These are phyloP conservation scores for Eueremaeus valkanovi DNA, from an alignment of 2,888 invertebrate species.

Conservation along the genomic window DNA sequence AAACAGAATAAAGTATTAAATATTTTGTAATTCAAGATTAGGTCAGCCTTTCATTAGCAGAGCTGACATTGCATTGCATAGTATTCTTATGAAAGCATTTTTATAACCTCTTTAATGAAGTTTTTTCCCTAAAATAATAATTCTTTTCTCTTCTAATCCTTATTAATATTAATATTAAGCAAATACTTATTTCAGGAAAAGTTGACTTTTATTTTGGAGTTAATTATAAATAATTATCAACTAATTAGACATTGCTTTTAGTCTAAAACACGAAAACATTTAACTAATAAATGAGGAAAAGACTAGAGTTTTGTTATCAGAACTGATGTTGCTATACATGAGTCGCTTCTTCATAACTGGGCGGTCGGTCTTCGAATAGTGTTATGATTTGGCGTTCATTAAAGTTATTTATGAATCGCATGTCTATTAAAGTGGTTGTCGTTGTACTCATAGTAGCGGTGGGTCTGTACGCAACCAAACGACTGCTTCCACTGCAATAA, in stretches of 20 bases:
- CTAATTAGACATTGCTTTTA: too few species aligned
- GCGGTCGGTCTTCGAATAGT: background rate
- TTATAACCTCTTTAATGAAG: background rate
- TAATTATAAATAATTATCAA: too few species aligned
- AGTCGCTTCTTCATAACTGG: background rate
- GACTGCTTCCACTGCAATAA: background rate
- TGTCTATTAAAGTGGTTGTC: background rate
- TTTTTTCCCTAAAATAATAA: background rate
- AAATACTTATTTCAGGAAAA: too few species aligned
- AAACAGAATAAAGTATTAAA: background rate
- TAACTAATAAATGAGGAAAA: too few species aligned
- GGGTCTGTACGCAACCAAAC: background rate
- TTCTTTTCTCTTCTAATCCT: too few species aligned
- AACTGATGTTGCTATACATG: background rate
- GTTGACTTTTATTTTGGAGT: too few species aligned
- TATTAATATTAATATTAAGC: too few species aligned
- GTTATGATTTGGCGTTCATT: background rate
- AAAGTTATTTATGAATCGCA: slow-evolving; percentile 4
- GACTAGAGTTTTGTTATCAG: too few species aligned
- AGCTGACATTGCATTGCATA: background rate
- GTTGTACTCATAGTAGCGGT: background rate
- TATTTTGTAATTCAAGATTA: background rate
- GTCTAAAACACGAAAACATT: too few species aligned
- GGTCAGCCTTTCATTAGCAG: background rate
- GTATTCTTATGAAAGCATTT: background rate